Percentiles rank a stretch among this genome's conserved stretches.
phyloP scores from a whole-genome alignment of 2,888 invertebrate genomes.

The Drosophila atroscutellata region DNA sequence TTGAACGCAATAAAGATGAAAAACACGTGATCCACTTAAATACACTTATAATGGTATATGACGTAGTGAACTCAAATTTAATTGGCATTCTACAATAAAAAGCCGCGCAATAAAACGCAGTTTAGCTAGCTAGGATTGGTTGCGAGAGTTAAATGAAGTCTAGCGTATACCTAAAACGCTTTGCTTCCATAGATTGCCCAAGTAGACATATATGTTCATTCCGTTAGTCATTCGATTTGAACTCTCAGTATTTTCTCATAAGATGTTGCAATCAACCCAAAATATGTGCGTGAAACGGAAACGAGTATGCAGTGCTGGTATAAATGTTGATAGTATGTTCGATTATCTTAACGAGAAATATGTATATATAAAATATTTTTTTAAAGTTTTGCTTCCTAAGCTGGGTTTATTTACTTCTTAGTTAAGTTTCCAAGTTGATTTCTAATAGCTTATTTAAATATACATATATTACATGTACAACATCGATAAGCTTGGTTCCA shows the following conservation, averaged over 20 bases:
- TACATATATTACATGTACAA: neutral
- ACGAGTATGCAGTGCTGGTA: slow-evolving; percentile 5
- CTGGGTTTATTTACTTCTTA: neutral
- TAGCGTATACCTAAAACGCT: neutral
- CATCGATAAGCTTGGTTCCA: neutral
- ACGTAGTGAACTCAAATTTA: slow-evolving; percentile 7
- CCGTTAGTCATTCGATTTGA: neutral
- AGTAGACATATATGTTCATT: neutral
- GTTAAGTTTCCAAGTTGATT: neutral
- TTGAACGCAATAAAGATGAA: slow-evolving; percentile 27
- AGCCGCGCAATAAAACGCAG: slow-evolving; percentile 13
- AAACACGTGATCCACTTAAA: slow-evolving; percentile 16
- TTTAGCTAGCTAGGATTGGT: slow-evolving; percentile 3
- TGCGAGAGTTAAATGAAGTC: neutral
- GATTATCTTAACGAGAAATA: neutral
- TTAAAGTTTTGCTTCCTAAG: neutral
- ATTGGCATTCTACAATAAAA: slow-evolving; percentile 10
- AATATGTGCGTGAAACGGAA: slow-evolving; percentile 12
- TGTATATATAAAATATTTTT: neutral
- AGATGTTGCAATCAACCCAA: neutral
- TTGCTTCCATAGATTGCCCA: neutral
- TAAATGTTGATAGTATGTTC: slow-evolving; percentile 19
- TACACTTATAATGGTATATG: slow-evolving; percentile 6
- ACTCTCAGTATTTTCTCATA: neutral
- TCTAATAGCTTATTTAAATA: neutral